phyloP scores from a whole-genome alignment of 1,140 invertebrate species.

The Zeugodacus cucurbitae region DNA sequence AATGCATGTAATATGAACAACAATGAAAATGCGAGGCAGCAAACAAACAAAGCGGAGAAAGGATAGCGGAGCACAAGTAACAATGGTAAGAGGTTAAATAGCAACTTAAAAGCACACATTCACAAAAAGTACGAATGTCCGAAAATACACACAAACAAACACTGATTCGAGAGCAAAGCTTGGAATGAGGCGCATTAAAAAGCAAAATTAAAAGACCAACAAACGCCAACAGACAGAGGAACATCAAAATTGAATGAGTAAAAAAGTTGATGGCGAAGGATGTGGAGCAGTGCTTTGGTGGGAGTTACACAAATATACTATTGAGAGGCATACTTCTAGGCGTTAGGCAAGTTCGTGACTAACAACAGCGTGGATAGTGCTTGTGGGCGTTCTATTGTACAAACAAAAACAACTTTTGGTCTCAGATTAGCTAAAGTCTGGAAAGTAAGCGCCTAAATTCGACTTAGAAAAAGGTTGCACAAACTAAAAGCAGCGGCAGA shows the following conservation, averaged over 20 bases:
- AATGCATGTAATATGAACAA: not conserved
- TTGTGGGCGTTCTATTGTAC: not conserved
- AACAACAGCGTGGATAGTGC: not conserved
- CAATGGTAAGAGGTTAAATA: not conserved
- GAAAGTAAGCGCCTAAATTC: not conserved
- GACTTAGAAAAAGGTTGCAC: not conserved
- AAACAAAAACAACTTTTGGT: not conserved
- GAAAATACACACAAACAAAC: not conserved
- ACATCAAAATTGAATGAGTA: not conserved
- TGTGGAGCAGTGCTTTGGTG: not conserved
- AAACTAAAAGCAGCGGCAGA: not conserved
- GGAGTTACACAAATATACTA: not conserved
- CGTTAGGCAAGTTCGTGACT: not conserved
- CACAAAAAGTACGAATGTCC: not conserved
- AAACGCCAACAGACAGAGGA: not conserved
- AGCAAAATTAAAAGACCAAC: conserved; percentile 20
- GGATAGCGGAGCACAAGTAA: not conserved
- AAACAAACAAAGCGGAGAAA: not conserved
- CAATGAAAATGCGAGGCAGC: not conserved
- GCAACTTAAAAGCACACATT: not conserved
- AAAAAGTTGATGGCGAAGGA: not conserved
- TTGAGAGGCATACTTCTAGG: not conserved
- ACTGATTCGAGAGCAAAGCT: too few relatives aligned
- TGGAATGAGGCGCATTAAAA: not conserved
- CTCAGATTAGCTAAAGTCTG: not conserved